phyloP scores from a whole-genome alignment of 2,113 vertebrate genomes.

The Urocitellus parryii region DNA sequence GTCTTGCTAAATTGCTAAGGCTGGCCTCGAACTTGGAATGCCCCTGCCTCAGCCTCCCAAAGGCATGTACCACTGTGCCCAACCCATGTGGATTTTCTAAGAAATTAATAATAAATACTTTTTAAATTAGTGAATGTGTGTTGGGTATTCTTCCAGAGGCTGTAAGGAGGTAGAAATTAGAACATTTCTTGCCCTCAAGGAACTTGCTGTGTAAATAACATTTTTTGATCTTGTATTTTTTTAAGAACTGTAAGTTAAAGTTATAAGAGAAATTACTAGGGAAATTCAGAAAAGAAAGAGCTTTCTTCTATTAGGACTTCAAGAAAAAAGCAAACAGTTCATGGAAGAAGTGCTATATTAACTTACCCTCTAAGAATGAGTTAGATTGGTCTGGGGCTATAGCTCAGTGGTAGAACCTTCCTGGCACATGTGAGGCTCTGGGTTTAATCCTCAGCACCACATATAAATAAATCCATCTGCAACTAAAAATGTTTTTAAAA shows the following conservation, averaged over 20 bases:
- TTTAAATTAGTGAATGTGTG: constrained; percentile 43
- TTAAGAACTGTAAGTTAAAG: constrained; percentile 43
- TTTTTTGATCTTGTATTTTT: not conserved
- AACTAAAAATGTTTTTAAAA: too few species aligned
- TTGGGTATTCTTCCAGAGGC: not conserved
- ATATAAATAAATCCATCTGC: too few species aligned
- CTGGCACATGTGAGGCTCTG: too few species aligned
- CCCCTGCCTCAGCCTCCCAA: too few species aligned
- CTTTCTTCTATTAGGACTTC: constrained; percentile 31
- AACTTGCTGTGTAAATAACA: not conserved
- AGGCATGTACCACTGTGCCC: too few species aligned
- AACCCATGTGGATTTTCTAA: constrained; percentile 33
- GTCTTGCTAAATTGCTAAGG: too few species aligned
- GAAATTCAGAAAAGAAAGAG: not conserved
- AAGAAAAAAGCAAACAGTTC: not conserved
- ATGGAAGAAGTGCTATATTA: not conserved
- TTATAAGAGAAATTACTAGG: constrained; percentile 23
- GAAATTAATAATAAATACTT: constrained; percentile 50
- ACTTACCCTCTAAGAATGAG: constrained; percentile 20
- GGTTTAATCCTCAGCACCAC: too few species aligned
- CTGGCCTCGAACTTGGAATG: too few species aligned
- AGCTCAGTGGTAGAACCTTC: too few species aligned
- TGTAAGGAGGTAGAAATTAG: constrained; percentile 31
- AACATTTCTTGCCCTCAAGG: constrained; percentile 28
- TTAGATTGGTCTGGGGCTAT: too few species aligned